phyloP scores from a whole-genome alignment of 2,797 vertebrate genomes.

The Enteromius trimaculatus region DNA sequence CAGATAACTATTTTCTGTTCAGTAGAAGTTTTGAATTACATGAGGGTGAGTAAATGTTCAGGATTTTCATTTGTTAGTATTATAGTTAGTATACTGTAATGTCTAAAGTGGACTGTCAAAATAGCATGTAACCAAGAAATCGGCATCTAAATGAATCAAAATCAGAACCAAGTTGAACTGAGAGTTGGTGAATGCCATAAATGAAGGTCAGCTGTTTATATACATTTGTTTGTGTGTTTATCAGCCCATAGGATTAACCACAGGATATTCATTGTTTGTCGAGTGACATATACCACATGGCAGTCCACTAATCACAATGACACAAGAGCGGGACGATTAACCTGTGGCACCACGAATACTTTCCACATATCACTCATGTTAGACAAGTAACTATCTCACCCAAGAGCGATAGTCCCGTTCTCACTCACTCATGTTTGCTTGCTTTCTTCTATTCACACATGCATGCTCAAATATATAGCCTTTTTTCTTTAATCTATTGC shows the following conservation, averaged over 20 bases:
- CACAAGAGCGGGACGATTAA: slow-evolving; percentile 48
- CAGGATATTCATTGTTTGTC: slow-evolving; percentile 61
- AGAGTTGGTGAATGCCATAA: slow-evolving; percentile 53
- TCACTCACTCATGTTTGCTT: slow-evolving; percentile 42
- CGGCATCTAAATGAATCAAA: not conserved
- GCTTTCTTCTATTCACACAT: slow-evolving; percentile 17
- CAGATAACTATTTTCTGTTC: slow-evolving; percentile 5
- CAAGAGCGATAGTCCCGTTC: slow-evolving; percentile 43
- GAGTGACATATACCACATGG: slow-evolving; percentile 55
- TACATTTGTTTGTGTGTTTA: slow-evolving; percentile 45
- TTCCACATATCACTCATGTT: slow-evolving; percentile 41
- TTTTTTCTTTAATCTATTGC: slow-evolving; percentile 24
- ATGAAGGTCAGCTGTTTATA: slow-evolving; percentile 39
- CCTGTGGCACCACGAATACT: slow-evolving; percentile 32
- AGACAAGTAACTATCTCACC: slow-evolving; percentile 50
- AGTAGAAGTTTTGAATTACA: not conserved
- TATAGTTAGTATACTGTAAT: too few species aligned
- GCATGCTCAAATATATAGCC: slow-evolving; percentile 21
- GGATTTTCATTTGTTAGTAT: not conserved
- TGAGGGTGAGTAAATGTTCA: slow-evolving; percentile 11
- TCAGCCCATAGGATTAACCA: slow-evolving; percentile 64
- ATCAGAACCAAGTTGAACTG: not conserved
- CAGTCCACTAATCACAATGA: slow-evolving; percentile 44
- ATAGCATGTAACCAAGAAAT: not conserved
- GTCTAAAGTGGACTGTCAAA: too few species aligned